Percentiles rank a stretch among this genome's conserved stretches.
phyloP scores from a whole-genome alignment of 2,797 vertebrate genomes.

The Geotria australis region DNA sequence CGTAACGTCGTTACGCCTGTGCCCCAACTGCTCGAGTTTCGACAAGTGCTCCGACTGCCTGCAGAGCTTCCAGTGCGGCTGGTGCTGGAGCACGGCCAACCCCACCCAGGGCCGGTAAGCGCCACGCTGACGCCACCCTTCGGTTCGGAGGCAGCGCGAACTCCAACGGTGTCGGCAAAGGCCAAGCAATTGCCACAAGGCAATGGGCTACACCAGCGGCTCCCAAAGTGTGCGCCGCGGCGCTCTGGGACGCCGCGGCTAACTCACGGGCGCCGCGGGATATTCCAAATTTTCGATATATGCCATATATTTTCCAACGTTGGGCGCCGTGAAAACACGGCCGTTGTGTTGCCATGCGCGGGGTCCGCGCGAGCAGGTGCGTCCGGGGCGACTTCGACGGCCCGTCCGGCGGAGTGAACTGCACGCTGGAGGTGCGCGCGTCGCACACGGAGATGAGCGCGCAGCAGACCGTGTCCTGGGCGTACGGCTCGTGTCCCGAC shows the following conservation, averaged over 20 bases:
- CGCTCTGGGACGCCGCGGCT: too few relatives aligned
- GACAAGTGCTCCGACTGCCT: conserved; percentile 40
- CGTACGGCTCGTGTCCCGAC: conserved; percentile 50
- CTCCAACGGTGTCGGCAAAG: background rate
- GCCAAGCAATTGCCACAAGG: too few relatives aligned
- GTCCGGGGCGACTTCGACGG: conserved; percentile 51
- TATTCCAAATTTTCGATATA: too few relatives aligned
- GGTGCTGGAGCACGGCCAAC: conserved; percentile 65
- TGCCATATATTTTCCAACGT: too few relatives aligned
- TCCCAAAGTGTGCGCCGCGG: too few relatives aligned
- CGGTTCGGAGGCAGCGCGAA: background rate
- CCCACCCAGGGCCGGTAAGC: conserved; percentile 50
- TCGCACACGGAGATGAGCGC: conserved; percentile 7
- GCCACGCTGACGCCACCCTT: background rate
- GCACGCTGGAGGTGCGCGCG: conserved; percentile 18
- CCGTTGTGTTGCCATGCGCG: too few relatives aligned
- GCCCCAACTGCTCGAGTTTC: conserved; percentile 38
- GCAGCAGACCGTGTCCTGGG: conserved; percentile 32
- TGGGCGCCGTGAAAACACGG: too few relatives aligned
- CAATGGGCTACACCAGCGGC: too few relatives aligned
- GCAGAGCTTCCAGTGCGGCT: conserved; percentile 57
- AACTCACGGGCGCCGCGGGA: too few relatives aligned
- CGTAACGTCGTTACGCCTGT: conserved; percentile 53
- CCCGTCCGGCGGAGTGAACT: conserved; percentile 14
- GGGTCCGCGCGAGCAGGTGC: conserved; percentile 18